Percentiles rank a stretch among this genome's conserved stretches.
These are phyloP conservation scores for Harpagoxenus sublaevis DNA, from an alignment of 2,888 invertebrate genomes.

Conservation along the genomic window DNA sequence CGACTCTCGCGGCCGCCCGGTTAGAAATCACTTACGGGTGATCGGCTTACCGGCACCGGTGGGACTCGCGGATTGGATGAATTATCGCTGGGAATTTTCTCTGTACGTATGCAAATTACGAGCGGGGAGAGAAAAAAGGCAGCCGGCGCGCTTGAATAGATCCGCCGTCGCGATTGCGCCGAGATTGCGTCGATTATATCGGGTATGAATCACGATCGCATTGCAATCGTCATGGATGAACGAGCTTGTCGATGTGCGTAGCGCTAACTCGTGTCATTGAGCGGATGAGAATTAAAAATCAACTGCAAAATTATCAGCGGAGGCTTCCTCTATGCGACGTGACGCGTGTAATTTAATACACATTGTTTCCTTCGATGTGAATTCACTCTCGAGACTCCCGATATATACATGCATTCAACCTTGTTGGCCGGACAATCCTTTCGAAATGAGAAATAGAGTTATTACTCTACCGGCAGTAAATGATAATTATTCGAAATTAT, in stretches of 20 bases:
- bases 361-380: conserved; percentile 43
- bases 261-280: conserved; percentile 44
- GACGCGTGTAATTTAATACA: conserved; percentile 49
- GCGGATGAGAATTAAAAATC: conserved; percentile 49
- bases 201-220: conserved; percentile 64
- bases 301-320: conserved; percentile 47
- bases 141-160: conserved; percentile 24
- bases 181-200: conserved; percentile 61
- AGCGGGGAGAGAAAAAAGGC: conserved; percentile 27
- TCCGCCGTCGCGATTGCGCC: conserved; percentile 57
- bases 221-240: conserved; percentile 64
- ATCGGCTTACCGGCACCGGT: conserved; percentile 19
- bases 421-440: conserved; percentile 16
- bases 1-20: conserved; percentile 50
- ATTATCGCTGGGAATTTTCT: conserved; percentile 58
- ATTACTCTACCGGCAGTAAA: conserved; percentile 15
- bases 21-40: conserved; percentile 62
- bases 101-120: conserved; percentile 69
- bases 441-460: conserved; percentile 27
- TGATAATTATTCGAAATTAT: conserved; percentile 42
- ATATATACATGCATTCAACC: conserved; percentile 14
- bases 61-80: conserved; percentile 17
- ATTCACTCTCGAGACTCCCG: conserved; percentile 5
- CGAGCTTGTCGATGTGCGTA: conserved; percentile 49
- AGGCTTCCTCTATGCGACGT: conserved; percentile 42